A percentile compares a stretch with the other conserved stretches of the same genome.
Evolutionary conservation across 2,888 invertebrate genomes (phyloP).

Genomic region (Troilus luridus): DNA sequence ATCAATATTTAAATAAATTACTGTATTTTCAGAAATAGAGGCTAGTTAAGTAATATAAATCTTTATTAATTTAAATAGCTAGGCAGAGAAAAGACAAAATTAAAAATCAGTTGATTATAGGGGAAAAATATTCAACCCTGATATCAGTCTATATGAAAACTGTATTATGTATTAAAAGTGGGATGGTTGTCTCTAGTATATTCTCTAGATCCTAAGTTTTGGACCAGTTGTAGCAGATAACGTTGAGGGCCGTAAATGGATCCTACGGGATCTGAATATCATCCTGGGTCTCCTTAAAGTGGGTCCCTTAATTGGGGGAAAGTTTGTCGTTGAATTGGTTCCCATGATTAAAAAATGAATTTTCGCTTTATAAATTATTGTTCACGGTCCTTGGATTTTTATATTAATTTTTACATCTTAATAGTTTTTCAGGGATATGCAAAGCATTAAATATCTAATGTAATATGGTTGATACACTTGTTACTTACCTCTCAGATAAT

Average conservation of each 20-base stretch:
- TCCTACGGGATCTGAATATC: too few species aligned
- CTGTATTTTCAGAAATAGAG: neutral
- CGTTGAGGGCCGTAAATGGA: too few species aligned
- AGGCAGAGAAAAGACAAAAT: neutral
- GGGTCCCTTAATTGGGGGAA: too few species aligned
- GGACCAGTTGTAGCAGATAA: too few species aligned
- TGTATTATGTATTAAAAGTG: too few species aligned
- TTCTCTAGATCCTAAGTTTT: too few species aligned
- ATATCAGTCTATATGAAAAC: too few species aligned
- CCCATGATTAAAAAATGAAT: too few species aligned
- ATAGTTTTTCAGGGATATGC: neutral
- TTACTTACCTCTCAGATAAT: slow-evolving; percentile 37
- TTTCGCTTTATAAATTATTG: neutral
- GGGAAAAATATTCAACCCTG: neutral
- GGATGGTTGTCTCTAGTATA: too few species aligned
- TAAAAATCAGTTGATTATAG: neutral
- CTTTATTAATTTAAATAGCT: neutral
- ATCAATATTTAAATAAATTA: neutral
- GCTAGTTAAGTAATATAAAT: neutral
- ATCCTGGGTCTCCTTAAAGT: too few species aligned
- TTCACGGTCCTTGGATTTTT: neutral
- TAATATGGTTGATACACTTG: neutral
- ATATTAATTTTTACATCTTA: neutral
- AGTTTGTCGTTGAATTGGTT: too few species aligned
- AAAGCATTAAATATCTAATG: neutral